These are phyloP conservation scores for Pristionchus exspectatus DNA, from an alignment of 2,888 invertebrate genomes.

Conservation along the genomic window DNA sequence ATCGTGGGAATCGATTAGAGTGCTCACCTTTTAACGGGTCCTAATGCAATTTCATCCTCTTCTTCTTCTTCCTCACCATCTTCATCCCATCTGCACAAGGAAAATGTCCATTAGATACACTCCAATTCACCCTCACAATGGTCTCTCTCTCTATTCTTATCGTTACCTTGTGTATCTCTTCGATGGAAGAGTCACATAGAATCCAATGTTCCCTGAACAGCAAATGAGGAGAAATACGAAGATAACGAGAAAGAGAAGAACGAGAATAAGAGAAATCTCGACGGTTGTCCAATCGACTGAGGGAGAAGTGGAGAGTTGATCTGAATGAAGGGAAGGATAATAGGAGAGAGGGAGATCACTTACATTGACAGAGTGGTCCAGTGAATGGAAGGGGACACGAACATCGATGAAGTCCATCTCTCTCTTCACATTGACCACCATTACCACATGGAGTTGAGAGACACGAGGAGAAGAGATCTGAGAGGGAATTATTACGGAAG, in stretches of 20 bases:
- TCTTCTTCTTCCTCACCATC: slow-evolving; percentile 37
- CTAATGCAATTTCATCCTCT: slow-evolving; percentile 49
- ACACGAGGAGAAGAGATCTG: slow-evolving; percentile 55
- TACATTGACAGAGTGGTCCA: slow-evolving; percentile 56
- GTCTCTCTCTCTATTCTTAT: not conserved
- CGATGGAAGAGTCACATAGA: slow-evolving; percentile 50
- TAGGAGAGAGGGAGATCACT: not conserved
- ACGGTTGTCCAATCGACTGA: slow-evolving; percentile 52
- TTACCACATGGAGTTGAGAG: slow-evolving; percentile 48
- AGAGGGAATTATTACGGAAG: not conserved
- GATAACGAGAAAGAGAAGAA: slow-evolving; percentile 51
- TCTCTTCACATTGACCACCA: slow-evolving; percentile 53
- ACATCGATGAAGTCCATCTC: slow-evolving; percentile 43
- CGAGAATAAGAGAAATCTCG: slow-evolving; percentile 41
- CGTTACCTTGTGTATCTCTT: slow-evolving; percentile 52
- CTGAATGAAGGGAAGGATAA: not conserved
- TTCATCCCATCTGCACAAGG: slow-evolving; percentile 51
- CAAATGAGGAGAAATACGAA: slow-evolving; percentile 54
- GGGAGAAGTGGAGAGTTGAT: slow-evolving; percentile 29
- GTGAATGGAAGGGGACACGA: slow-evolving; percentile 45
- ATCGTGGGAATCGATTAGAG: slow-evolving; percentile 15
- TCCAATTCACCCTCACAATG: not conserved
- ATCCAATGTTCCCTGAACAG: slow-evolving; percentile 55
- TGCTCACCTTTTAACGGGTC: slow-evolving; percentile 46
- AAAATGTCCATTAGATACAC: not conserved